phyloP scores from a whole-genome alignment of 35 echinoderm and acorn worm genomes.

The Chiridota heheva region DNA sequence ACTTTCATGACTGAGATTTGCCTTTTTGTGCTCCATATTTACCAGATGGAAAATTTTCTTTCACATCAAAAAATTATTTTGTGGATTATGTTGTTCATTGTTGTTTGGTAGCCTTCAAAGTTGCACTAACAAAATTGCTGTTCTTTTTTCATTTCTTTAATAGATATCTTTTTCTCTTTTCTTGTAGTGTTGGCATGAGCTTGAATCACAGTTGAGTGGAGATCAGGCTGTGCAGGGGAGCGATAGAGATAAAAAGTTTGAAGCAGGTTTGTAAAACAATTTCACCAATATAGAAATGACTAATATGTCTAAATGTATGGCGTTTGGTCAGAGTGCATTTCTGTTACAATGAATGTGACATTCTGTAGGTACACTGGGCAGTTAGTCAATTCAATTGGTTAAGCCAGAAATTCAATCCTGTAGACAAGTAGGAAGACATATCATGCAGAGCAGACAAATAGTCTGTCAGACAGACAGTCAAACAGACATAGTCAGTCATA shows the following conservation, averaged over 20 bases:
- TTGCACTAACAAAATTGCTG: background rate
- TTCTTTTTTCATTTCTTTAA: background rate
- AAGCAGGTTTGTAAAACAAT: constrained; percentile 53
- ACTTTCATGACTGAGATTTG: background rate
- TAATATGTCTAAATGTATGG: background rate
- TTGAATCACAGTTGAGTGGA: constrained; percentile 63
- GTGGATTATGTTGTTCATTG: background rate
- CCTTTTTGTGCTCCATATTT: background rate
- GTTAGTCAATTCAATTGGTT: too few relatives aligned
- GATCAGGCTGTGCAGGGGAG: constrained; percentile 57
- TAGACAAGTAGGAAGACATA: too few relatives aligned
- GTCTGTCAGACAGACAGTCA: too few relatives aligned
- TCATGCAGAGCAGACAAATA: too few relatives aligned
- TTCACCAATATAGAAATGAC: background rate
- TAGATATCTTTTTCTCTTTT: background rate
- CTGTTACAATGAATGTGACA: background rate
- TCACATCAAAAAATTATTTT: background rate
- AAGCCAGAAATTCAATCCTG: too few relatives aligned
- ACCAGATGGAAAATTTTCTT: background rate
- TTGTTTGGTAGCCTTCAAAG: too few relatives aligned
- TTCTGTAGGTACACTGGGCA: background rate
- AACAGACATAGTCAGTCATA: too few relatives aligned
- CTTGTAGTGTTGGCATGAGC: constrained; percentile 76
- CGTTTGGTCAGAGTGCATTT: background rate
- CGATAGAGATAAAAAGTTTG: constrained; percentile 62